These are phyloP conservation scores for Heteromormyrus szaboi DNA, from an alignment of 2,797 vertebrate genomes.

Conservation along the genomic window DNA sequence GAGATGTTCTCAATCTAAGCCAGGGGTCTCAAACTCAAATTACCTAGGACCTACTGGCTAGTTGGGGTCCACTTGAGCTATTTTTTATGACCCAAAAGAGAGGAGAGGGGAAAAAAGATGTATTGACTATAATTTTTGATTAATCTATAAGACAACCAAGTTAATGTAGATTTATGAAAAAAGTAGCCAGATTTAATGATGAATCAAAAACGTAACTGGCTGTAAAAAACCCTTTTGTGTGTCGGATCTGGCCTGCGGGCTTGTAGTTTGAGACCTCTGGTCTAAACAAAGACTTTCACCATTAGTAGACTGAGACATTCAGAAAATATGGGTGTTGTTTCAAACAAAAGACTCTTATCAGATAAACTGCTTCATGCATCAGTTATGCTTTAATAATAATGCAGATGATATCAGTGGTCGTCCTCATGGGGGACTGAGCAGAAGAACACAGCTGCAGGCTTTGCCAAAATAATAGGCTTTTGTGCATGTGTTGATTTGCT, in stretches of 20 bases:
- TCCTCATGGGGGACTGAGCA: not conserved
- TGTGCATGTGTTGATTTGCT: not conserved
- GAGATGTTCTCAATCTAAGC: not conserved
- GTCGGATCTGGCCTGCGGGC: not conserved
- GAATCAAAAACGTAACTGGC: not conserved
- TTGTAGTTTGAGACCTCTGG: not conserved
- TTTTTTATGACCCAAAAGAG: not conserved
- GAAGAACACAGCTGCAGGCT: not conserved
- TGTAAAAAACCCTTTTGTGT: not conserved
- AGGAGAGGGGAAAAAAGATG: not conserved
- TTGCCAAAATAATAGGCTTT: not conserved
- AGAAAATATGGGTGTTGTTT: not conserved
- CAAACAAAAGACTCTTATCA: not conserved
- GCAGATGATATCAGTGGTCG: not conserved
- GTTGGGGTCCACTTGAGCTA: not conserved
- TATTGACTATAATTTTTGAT: not conserved
- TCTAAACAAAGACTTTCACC: not conserved
- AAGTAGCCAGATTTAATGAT: not conserved
- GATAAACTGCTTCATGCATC: not conserved
- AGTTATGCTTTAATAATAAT: conserved; percentile 1
- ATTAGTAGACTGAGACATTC: not conserved
- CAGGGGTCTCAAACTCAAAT: not conserved
- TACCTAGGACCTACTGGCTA: not conserved
- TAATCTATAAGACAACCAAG: not conserved
- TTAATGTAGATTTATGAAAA: not conserved